Base-by-base conservation (phyloP, 2,888 invertebrate species). In the Drosophila borealis region DNA sequence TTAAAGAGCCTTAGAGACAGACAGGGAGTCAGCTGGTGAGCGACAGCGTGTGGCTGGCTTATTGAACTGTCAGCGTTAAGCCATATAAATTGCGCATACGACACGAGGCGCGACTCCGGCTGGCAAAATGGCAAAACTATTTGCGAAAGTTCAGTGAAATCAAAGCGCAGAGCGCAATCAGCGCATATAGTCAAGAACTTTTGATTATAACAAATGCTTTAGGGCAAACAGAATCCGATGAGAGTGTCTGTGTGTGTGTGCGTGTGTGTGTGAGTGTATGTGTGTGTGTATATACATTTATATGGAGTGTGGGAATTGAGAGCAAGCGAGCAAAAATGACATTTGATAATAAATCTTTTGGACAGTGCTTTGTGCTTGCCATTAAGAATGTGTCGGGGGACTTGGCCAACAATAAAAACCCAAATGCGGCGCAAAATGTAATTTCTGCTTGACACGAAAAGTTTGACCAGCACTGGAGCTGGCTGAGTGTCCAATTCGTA, bases 11-110 rank as follows among this genome's bases (percentile, higher is more conserved):
- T 11, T 21, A 17, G 63, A 53, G 49, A 13, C 51, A 50, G 48
- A 21, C 36, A 50, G 42, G 17, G 4, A 34, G 36, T 11, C 14
- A 46, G 34, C 4, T 6, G 6, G 45, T 9, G 14, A 2, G 33
- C 2, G n/a, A 19, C 41, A 53, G 63, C 3, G 41, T 19, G 45
- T 51, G 51, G 41, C 51, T 67, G 74, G 74, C 81, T 89, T 89
- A 89, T 89, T 85, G 85, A 89, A 85, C 89, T 89, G 84, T 89
- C 89, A 81, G 84, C 74, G 80, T 73, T 89, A 85, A 89, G 88
- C 86, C 78, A 89, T 74, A 86, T 78, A 86, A 88, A 86, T 86
- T 88, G 86, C 68, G 70, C 61, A 75, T 80, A 71, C 79, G 55
- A 55, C 55, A 45, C 44, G 68, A 63, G 56, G 41, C 74, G 71